Percentiles rank a stretch among this genome's conserved stretches.
Evolutionary conservation across 2,888 invertebrate genomes (phyloP).

Genomic region (Drosophila testacea): DNA sequence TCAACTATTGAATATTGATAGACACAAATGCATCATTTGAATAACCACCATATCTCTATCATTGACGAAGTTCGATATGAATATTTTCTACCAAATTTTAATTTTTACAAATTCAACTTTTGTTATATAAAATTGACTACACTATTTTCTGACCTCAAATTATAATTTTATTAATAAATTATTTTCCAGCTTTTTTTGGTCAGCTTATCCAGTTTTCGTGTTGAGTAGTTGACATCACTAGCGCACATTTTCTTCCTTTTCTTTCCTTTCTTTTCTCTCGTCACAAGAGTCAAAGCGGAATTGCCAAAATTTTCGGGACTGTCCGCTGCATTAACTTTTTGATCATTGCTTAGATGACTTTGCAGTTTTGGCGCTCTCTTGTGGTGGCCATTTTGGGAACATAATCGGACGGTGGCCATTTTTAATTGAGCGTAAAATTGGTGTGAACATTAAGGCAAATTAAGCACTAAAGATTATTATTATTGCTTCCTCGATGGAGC

Average conservation of each 20-base stretch:
- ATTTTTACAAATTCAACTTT: no score
- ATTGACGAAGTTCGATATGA: no score
- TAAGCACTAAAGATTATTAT: constrained; percentile 20
- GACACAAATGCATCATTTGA: no score
- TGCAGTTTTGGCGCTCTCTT: constrained; percentile 25
- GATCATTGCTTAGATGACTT: constrained; percentile 55
- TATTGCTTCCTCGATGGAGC: constrained; percentile 3
- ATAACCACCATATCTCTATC: no score
- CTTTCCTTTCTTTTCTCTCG: background rate
- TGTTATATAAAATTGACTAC: no score
- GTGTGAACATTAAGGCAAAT: constrained; percentile 49
- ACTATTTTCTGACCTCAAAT: no score
- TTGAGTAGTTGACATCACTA: no score
- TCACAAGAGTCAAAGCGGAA: constrained; percentile 28
- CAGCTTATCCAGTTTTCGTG: no score
- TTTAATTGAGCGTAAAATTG: constrained; percentile 63
- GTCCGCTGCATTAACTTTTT: constrained; percentile 32
- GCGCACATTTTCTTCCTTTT: background rate
- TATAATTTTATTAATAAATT: no score
- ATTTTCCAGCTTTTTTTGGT: no score
- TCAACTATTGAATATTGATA: no score
- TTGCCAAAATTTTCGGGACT: constrained; percentile 28
- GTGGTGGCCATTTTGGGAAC: constrained; percentile 10
- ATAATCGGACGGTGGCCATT: constrained; percentile 38
- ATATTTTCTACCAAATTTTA: no score